Percentiles rank a stretch among this genome's conserved stretches.
phyloP scores from a whole-genome alignment of 2,797 vertebrate species.

The Platyrinchus mystaceus region DNA sequence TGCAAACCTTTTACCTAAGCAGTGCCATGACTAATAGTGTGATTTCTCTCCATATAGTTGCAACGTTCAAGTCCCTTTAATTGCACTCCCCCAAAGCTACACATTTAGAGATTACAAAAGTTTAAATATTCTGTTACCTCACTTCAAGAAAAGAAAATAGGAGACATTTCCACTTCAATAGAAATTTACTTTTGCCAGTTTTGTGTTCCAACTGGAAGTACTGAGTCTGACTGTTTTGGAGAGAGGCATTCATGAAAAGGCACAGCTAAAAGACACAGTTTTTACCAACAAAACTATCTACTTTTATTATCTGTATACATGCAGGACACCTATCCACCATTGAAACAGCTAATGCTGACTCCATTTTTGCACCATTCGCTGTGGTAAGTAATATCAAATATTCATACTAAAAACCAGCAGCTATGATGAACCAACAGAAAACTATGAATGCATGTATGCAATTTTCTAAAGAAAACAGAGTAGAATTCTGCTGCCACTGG shows the following conservation, averaged over 20 bases:
- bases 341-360: background rate
- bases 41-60: background rate
- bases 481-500: background rate
- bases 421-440: background rate
- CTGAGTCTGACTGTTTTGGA: background rate
- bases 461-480: background rate
- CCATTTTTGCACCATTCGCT: background rate
- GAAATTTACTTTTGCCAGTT: background rate
- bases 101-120: background rate
- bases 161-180: background rate
- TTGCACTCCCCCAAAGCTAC: background rate
- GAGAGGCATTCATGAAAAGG: background rate
- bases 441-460: rapidly evolving
- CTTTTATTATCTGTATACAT: background rate
- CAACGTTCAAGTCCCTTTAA: background rate
- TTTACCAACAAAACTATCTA: background rate
- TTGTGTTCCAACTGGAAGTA: background rate
- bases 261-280: background rate
- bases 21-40: background rate
- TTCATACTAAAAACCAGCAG: background rate
- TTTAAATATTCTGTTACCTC: background rate
- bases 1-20: background rate
- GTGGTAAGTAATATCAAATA: background rate
- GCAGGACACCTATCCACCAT: background rate
- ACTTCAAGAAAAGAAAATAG: background rate